Conservation (phyloP, 2,888 invertebrate genomes). For the Sminthurides aquaticus region DNA sequence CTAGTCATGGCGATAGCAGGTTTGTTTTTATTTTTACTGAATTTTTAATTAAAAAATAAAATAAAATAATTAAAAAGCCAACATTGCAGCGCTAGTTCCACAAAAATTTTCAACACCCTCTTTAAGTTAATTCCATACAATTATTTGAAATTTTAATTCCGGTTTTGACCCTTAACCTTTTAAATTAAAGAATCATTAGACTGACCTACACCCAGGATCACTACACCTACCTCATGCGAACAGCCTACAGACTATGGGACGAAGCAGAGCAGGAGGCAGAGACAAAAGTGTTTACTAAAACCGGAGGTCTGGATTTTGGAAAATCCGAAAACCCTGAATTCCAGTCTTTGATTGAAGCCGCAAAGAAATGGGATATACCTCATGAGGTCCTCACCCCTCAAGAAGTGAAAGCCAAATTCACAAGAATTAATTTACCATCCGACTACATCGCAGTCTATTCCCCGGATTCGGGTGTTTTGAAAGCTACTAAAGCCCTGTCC, state of each 20-base stretch:
- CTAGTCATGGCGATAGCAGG: conserved; percentile 41
- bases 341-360: conserved; percentile 20
- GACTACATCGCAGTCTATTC: conserved; percentile 28
- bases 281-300: conserved; percentile 30
- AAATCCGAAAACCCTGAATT: conserved; percentile 19
- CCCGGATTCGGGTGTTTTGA: conserved; percentile 36
- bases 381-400: conserved; percentile 23
- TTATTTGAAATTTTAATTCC: not conserved
- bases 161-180: no score
- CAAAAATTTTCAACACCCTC: not conserved
- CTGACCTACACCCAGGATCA: conserved; percentile 34
- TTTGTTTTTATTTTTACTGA: conserved; percentile 1
- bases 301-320: conserved; percentile 38
- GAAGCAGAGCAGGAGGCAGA: conserved; percentile 28
- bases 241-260: conserved; percentile 32
- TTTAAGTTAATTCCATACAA: not conserved
- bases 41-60: not conserved
- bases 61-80: not conserved
- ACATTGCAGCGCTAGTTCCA: not conserved
- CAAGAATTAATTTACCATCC: conserved; percentile 27
- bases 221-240: conserved; percentile 36
- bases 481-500: conserved; percentile 36
- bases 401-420: conserved; percentile 25
- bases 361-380: conserved; percentile 26
- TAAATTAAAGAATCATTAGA: conserved; percentile 38